Conservation (phyloP, 2,888 invertebrate species). For the Heliconius ismenius region DNA sequence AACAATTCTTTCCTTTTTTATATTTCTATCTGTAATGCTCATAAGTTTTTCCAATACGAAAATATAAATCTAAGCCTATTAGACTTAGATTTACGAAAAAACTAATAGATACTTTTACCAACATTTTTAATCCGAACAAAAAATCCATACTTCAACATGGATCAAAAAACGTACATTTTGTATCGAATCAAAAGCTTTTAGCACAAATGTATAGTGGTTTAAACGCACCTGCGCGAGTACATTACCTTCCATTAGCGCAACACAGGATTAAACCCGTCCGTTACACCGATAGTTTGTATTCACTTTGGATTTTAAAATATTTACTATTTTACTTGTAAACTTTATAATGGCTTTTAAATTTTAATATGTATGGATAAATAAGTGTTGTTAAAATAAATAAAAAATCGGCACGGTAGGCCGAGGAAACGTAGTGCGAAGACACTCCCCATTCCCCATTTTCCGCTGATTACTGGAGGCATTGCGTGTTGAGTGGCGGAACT, state of each 20-base stretch:
- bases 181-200: conserved; percentile 39
- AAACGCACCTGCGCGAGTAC: conserved; percentile 46
- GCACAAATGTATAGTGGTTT: conserved; percentile 40
- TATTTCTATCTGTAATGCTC: neutral
- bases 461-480: too few species aligned
- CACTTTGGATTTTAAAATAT: conserved; percentile 34
- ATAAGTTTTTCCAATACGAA: neutral
- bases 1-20: neutral
- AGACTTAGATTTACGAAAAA: neutral
- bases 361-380: neutral
- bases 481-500: too few species aligned
- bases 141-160: conserved; percentile 5
- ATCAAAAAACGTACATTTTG: conserved; percentile 28
- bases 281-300: conserved; percentile 46
- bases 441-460: too few species aligned
- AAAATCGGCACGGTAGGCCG: too few species aligned
- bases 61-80: neutral
- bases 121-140: neutral
- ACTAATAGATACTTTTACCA: neutral
- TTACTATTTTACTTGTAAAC: conserved; percentile 12
- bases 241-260: conserved; percentile 75
- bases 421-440: too few species aligned
- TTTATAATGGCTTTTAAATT: neutral
- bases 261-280: conserved; percentile 65
- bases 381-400: neutral